Evolutionary conservation across 1,140 invertebrate genomes (phyloP).

Genomic region (Drosophila tsacasi): DNA sequence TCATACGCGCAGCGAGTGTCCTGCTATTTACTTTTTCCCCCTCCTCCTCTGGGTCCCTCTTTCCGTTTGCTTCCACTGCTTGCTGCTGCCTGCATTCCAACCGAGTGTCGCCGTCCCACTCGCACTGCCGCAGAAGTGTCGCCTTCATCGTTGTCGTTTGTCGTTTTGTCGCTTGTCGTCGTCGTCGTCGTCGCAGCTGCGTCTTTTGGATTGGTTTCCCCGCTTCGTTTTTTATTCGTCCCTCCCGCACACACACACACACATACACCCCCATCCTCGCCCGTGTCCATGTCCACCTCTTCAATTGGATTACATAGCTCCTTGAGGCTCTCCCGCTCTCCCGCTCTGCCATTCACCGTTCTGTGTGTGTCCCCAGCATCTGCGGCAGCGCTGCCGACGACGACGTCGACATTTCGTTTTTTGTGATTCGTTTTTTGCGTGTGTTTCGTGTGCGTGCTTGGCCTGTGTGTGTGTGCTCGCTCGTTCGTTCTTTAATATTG

Average conservation of each 20-base stretch:
- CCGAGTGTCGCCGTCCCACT: slow-evolving; percentile 40
- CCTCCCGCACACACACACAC: slow-evolving; percentile 19
- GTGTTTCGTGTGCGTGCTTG: slow-evolving; percentile 17
- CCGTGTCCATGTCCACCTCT: slow-evolving; percentile 33
- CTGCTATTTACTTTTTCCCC: slow-evolving; percentile 27
- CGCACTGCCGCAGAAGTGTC: slow-evolving; percentile 37
- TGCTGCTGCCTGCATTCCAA: slow-evolving; percentile 36
- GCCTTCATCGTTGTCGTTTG: slow-evolving; percentile 53
- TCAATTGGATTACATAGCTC: slow-evolving; percentile 80
- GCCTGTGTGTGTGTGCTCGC: slow-evolving; percentile 24
- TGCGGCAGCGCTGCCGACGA: slow-evolving; percentile 35
- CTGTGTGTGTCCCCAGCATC: slow-evolving; percentile 64
- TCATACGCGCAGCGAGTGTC: slow-evolving; percentile 24
- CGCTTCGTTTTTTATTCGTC: slow-evolving; percentile 74
- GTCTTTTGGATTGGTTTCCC: slow-evolving; percentile 80
- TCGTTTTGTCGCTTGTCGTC: slow-evolving; percentile 57
- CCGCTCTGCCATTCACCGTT: slow-evolving; percentile 41
- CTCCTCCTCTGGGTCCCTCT: slow-evolving; percentile 1
- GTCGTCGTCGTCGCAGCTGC: slow-evolving; percentile 65
- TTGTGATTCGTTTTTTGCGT: slow-evolving; percentile 68
- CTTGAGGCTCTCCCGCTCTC: slow-evolving; percentile 37
- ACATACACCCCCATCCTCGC: slow-evolving; percentile 2
- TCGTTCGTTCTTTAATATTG: slow-evolving; percentile 78
- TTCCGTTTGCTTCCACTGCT: background rate
- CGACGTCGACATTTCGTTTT: slow-evolving; percentile 76